These are phyloP conservation scores for Melieria crassipennis DNA, from an alignment of 2,888 invertebrate genomes.

Conservation along the genomic window DNA sequence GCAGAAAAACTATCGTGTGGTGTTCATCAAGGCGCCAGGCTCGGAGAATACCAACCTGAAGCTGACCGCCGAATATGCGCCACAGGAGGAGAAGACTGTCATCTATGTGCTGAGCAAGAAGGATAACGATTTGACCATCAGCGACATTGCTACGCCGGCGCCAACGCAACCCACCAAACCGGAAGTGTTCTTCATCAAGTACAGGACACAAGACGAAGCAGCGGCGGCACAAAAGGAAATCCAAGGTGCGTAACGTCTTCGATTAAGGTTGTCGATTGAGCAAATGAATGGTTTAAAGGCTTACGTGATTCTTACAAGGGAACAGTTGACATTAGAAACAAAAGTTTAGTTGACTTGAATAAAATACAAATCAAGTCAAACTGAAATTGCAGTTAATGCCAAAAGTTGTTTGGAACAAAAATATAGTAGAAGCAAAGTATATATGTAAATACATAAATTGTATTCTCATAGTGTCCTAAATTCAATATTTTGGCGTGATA, in stretches of 20 bases:
- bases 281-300: too few relatives aligned
- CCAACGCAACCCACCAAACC: constrained; percentile 56
- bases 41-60: constrained; percentile 45
- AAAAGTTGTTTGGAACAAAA: too few relatives aligned
- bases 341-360: too few relatives aligned
- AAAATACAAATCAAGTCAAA: too few relatives aligned
- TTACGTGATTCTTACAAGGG: neutral
- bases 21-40: constrained; percentile 62
- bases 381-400: too few relatives aligned
- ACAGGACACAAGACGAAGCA: constrained; percentile 62
- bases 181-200: constrained; percentile 63
- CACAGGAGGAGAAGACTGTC: constrained; percentile 63
- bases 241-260: constrained; percentile 49
- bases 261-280: too few relatives aligned
- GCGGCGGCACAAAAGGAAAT: constrained; percentile 59
- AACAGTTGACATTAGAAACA: too few relatives aligned
- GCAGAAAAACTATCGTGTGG: constrained; percentile 60
- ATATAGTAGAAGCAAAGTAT: too few relatives aligned
- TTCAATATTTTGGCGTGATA: neutral
- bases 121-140: constrained; percentile 53
- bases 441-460: too few relatives aligned
- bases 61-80: constrained; percentile 58
- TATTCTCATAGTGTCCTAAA: too few relatives aligned
- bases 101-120: constrained; percentile 63
- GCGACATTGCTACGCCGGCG: constrained; percentile 54